Evolutionary conservation across 2,113 vertebrate species (phyloP).

Genomic region (Ptilonorhynchus violaceus): DNA sequence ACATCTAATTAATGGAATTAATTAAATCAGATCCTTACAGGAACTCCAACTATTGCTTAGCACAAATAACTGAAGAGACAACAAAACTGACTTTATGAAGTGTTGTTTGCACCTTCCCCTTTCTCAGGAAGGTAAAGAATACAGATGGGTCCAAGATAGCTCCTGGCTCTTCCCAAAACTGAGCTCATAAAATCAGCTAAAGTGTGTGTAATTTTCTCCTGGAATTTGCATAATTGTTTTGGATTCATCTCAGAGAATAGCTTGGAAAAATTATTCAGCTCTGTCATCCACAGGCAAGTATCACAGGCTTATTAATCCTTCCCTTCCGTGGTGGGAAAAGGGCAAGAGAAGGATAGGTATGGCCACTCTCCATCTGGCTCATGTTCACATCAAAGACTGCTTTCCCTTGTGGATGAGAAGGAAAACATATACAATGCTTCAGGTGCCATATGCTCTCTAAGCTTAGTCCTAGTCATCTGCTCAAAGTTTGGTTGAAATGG

Average conservation of each 20-base stretch:
- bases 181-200: not conserved
- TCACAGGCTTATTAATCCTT: not conserved
- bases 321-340: not conserved
- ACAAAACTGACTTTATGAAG: not conserved
- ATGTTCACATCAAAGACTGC: not conserved
- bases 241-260: not conserved
- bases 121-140: not conserved
- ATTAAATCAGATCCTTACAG: not conserved
- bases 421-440: not conserved
- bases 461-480: not conserved
- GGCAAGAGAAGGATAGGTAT: not conserved
- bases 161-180: not conserved
- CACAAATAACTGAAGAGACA: not conserved
- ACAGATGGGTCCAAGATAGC: not conserved
- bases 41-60: not conserved
- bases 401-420: not conserved
- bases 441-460: not conserved
- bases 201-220: not conserved
- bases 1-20: not conserved
- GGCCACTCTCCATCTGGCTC: not conserved
- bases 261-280: not conserved
- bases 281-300: not conserved
- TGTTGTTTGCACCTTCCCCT: not conserved
- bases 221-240: not conserved
- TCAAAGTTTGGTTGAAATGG: not conserved